These are phyloP conservation scores for Actinia equina DNA, from an alignment of 64 coral and sea anemone genomes.

Conservation along the genomic window DNA sequence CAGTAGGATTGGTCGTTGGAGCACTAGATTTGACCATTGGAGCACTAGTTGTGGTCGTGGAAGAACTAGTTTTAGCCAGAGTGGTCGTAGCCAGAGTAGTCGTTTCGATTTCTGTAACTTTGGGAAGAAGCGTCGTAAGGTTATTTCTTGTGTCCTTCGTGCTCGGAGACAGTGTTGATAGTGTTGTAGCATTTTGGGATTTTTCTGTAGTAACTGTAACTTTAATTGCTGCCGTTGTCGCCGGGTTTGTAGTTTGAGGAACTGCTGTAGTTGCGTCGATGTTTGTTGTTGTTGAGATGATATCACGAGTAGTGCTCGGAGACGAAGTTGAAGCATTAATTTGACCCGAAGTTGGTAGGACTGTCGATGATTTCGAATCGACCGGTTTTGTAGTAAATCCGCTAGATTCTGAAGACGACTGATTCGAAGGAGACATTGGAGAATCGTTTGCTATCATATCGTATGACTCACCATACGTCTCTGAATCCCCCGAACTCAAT, in stretches of 20 bases:
- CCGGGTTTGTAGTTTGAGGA: neutral
- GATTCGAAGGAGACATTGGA: neutral
- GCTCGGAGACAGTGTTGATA: neutral
- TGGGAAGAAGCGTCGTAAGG: neutral
- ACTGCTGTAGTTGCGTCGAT: neutral
- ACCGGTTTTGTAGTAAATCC: neutral
- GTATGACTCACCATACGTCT: neutral
- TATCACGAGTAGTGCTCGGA: neutral
- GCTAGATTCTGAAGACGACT: neutral
- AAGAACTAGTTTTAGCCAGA: neutral
- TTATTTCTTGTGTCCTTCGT: neutral
- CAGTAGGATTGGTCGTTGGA: neutral
- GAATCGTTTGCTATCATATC: neutral
- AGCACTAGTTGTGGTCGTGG: neutral
- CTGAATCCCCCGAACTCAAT: neutral
- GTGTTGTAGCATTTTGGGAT: neutral
- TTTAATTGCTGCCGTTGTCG: neutral
- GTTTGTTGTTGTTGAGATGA: neutral
- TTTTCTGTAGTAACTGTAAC: neutral
- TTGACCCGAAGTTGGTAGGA: neutral
- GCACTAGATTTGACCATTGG: neutral
- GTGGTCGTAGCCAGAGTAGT: neutral
- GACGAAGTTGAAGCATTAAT: neutral
- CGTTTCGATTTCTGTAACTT: neutral
- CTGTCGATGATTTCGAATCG: neutral